These are phyloP conservation scores for Brachionus asplanchnoidis DNA, from an alignment of 1,140 invertebrate species.

Conservation along the genomic window DNA sequence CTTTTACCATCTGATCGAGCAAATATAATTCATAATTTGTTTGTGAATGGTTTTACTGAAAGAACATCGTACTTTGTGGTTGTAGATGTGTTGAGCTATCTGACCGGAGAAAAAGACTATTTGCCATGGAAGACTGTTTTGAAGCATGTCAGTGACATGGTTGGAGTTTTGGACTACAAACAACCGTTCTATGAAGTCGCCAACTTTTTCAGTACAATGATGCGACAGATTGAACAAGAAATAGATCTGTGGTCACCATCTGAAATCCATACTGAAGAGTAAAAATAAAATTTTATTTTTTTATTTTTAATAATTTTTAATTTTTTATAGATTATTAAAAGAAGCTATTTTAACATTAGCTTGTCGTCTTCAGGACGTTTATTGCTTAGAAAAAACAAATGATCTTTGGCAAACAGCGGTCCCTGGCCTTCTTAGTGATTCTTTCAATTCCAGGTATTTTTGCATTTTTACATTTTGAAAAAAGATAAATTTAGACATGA, in stretches of 20 bases:
- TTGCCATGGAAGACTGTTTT: constrained; percentile 38
- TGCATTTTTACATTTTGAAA: background rate
- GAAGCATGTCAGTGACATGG: constrained; percentile 8
- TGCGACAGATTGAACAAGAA: background rate
- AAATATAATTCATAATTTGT: constrained; percentile 35
- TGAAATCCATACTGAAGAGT: constrained; percentile 20
- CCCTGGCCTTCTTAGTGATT: background rate
- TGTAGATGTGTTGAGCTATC: constrained; percentile 13
- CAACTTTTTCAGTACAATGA: background rate
- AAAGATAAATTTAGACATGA: background rate
- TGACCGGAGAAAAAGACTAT: constrained; percentile 2
- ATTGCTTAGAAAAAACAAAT: constrained; percentile 16
- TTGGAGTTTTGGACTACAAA: constrained; percentile 27
- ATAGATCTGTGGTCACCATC: constrained; percentile 4
- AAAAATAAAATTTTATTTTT: background rate
- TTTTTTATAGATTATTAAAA: constrained; percentile 30
- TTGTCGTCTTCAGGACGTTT: constrained; percentile 33
- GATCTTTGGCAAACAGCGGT: constrained; percentile 9
- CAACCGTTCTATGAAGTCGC: background rate
- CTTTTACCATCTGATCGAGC: constrained; percentile 19
- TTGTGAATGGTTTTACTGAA: constrained; percentile 30
- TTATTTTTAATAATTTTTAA: background rate
- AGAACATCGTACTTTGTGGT: constrained; percentile 19
- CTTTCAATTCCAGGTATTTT: background rate
- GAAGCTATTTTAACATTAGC: constrained; percentile 24